These are phyloP conservation scores for Bombus picipes DNA, from an alignment of 1,140 invertebrate species.

Conservation along the genomic window DNA sequence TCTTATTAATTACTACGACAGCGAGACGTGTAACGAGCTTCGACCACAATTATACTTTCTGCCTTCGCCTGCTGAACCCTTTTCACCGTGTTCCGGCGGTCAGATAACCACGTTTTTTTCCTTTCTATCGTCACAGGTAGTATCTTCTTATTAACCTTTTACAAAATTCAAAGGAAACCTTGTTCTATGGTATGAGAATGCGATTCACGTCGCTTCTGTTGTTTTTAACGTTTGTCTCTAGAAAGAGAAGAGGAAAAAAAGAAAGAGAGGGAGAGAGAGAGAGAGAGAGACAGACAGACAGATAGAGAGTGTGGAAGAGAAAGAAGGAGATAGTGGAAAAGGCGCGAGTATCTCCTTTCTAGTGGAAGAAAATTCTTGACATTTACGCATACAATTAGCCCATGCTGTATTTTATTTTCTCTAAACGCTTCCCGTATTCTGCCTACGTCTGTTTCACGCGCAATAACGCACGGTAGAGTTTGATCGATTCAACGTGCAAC, in stretches of 20 bases:
- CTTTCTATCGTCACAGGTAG: background rate
- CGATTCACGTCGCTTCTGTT: constrained; percentile 9
- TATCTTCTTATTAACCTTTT: background rate
- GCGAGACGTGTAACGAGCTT: constrained; percentile 48
- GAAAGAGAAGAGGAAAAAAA: background rate
- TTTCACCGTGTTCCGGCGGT: background rate
- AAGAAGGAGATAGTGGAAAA: background rate
- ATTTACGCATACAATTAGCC: background rate
- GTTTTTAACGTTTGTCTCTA: background rate
- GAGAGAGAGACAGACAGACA: too few relatives aligned
- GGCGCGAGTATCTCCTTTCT: background rate
- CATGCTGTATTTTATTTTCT: background rate
- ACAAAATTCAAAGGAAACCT: background rate
- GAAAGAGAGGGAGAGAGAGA: background rate
- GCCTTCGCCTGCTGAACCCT: background rate
- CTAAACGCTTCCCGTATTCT: background rate
- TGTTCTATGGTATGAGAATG: background rate
- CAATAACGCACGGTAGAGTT: background rate
- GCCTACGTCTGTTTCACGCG: background rate
- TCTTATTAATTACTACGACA: constrained; percentile 67
- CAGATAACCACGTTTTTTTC: background rate
- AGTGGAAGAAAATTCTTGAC: background rate
- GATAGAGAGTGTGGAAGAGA: too few relatives aligned
- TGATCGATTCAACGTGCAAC: constrained; percentile 19
- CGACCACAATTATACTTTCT: constrained; percentile 1